Evolutionary conservation across 2,113 vertebrate species (phyloP), one percentile per base, ranked within the genome.

Genomic region (Coreoperca whiteheadi): DNA sequence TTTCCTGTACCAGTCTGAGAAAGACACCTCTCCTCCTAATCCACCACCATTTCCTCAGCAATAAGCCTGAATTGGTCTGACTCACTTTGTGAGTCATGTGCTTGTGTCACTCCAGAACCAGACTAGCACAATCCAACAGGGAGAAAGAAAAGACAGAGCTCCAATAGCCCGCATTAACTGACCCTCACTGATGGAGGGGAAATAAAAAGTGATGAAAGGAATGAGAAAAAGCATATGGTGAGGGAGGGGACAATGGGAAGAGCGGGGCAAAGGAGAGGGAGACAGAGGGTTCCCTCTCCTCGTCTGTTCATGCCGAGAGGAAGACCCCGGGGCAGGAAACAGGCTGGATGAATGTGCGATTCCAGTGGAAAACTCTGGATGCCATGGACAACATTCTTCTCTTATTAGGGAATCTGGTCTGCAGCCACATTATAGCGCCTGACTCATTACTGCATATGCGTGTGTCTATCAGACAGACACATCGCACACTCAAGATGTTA

Each of bases 351-450:
- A 93, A 92, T 91, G 87, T 89, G 90, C 85, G 87, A 92, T 83
- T 91, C 86, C 90, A 93, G 86, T 91, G 93, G 94, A 95, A 95
- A 95, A 94, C 88, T 91, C 70, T 86, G 88, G 81, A 93, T 91
- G 85, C 87, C 90, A 85, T 46, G 60, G 87, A 93, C 89, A 83
- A 85, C 92, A 93, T 93, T 94, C 89, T 89, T 93, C 86, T 90
- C 85, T 88, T 87, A 89, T 94, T 89, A 93, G 91, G 75, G 77
- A 93, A 91, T 93, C 89, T 93, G 89, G 86, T 91, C 70, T 51
- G 82, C 72, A 87, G 89, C 82, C 89, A 91, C 70, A 87, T 82
- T 83, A 63, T 77, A 83, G 71, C 68, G 63, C 78, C 89, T 89
- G 87, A 89, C 85, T 81, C 74, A 83, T 88, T 84, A 84, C 83